Percentiles rank a stretch among this genome's conserved stretches.
phyloP scores from a whole-genome alignment of 2,888 invertebrate species.

The Macropis europaea region DNA sequence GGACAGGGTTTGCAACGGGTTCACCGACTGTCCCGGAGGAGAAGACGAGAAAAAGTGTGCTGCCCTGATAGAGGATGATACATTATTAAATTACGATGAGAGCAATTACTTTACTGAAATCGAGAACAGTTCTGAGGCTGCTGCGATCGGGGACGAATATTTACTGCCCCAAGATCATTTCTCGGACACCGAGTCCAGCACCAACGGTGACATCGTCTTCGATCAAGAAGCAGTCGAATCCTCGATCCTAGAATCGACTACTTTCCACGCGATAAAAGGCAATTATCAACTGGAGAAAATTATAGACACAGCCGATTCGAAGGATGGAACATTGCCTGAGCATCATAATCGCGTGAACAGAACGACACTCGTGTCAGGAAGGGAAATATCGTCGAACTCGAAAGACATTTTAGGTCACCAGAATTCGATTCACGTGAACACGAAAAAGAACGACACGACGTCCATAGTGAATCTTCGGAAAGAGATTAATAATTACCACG shows the following conservation, averaged over 20 bases:
- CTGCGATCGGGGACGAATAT: neutral
- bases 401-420: slow-evolving; percentile 40
- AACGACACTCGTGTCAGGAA: slow-evolving; percentile 49
- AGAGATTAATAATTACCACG: slow-evolving; percentile 73
- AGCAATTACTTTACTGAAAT: neutral
- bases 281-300: slow-evolving; percentile 22
- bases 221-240: slow-evolving; percentile 70
- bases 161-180: neutral
- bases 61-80: slow-evolving; percentile 74
- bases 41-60: slow-evolving; percentile 89
- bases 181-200: slow-evolving; percentile 16
- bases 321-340: neutral
- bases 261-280: slow-evolving; percentile 20
- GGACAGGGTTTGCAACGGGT: slow-evolving; percentile 86
- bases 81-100: neutral
- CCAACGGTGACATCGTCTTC: slow-evolving; percentile 17
- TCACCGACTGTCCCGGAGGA: slow-evolving; percentile 86
- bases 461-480: slow-evolving; percentile 46
- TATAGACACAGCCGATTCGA: neutral
- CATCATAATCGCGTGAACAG: neutral
- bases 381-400: slow-evolving; percentile 66
- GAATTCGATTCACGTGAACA: slow-evolving; percentile 52
- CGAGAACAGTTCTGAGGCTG: neutral
- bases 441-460: slow-evolving; percentile 40
- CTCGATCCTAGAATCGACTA: slow-evolving; percentile 65